A percentile compares a stretch with the other conserved stretches of the same genome.
Conservation (phyloP, 2,113 vertebrate species). For the Aptenodytes patagonicus region DNA sequence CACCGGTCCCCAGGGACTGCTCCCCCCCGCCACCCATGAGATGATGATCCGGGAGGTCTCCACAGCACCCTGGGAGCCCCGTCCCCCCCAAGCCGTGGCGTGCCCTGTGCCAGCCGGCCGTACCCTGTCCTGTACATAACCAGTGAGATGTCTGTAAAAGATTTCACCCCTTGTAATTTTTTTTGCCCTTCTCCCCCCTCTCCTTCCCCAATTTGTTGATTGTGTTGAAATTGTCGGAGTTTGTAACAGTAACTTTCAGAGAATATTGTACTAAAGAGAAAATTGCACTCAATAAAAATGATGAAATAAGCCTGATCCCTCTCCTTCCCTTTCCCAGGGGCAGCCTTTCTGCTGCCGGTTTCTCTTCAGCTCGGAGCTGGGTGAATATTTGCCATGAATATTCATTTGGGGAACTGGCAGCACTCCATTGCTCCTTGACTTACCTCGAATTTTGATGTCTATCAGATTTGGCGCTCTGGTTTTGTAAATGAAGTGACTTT, state of each 20-base stretch:
- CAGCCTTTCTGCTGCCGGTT: background rate
- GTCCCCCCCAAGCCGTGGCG: background rate
- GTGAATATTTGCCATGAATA: background rate
- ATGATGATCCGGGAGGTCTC: background rate
- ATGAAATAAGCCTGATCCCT: conserved; percentile 49
- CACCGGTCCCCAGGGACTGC: background rate
- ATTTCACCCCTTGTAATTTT: conserved; percentile 58
- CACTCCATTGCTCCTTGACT: background rate
- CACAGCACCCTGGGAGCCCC: background rate
- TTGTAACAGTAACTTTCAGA: conserved; percentile 80
- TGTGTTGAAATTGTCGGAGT: conserved; percentile 79
- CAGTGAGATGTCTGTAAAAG: conserved; percentile 64
- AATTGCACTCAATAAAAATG: conserved; percentile 84
- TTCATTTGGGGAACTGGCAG: conserved; percentile 10
- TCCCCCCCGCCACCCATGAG: background rate
- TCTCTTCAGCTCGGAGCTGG: background rate
- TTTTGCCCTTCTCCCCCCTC: background rate
- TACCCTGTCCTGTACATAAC: conserved; percentile 56
- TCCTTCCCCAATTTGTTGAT: conserved; percentile 68
- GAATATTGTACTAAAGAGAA: conserved; percentile 78
- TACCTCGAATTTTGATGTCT: background rate
- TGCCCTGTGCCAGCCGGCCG: background rate
- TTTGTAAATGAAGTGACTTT: conserved; percentile 8
- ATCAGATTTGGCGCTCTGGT: background rate
- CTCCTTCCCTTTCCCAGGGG: conserved; percentile 35